These are phyloP conservation scores for Phyllostomus discolor DNA, from an alignment of 2,113 vertebrate genomes.

Conservation along the genomic window DNA sequence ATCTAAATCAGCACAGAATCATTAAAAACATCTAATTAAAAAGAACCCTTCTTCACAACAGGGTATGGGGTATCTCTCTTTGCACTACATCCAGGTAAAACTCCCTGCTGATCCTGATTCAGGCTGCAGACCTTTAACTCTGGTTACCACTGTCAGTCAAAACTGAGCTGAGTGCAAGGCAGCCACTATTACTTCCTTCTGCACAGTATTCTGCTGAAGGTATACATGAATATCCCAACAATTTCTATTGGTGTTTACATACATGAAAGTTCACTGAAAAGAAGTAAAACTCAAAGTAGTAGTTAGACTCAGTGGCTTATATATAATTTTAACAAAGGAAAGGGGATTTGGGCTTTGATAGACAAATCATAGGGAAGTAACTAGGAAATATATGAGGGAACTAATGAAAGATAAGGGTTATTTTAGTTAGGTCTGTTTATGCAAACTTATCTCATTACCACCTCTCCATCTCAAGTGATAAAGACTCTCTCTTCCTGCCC, in stretches of 20 bases:
- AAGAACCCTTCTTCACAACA: background rate
- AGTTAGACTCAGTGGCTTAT: background rate
- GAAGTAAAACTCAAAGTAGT: background rate
- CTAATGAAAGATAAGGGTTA: background rate
- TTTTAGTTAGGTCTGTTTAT: background rate
- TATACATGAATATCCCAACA: background rate
- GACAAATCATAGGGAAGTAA: background rate
- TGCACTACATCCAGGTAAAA: background rate
- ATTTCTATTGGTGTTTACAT: slow-evolving; percentile 31
- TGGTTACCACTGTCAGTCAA: background rate
- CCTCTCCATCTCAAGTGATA: background rate
- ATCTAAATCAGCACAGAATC: background rate
- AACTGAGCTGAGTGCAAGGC: background rate
- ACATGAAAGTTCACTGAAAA: background rate
- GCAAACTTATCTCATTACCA: background rate
- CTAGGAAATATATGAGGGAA: background rate
- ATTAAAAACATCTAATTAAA: background rate
- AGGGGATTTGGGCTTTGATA: background rate
- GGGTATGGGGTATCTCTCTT: background rate
- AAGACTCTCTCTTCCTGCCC: background rate
- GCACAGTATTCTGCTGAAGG: background rate
- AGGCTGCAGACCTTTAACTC: background rate
- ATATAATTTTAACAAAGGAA: slow-evolving; percentile 24
- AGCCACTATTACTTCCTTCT: background rate
- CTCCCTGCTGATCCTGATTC: background rate